Evolutionary conservation across 2,888 invertebrate species (phyloP).

Genomic region (Trilocha varians): DNA sequence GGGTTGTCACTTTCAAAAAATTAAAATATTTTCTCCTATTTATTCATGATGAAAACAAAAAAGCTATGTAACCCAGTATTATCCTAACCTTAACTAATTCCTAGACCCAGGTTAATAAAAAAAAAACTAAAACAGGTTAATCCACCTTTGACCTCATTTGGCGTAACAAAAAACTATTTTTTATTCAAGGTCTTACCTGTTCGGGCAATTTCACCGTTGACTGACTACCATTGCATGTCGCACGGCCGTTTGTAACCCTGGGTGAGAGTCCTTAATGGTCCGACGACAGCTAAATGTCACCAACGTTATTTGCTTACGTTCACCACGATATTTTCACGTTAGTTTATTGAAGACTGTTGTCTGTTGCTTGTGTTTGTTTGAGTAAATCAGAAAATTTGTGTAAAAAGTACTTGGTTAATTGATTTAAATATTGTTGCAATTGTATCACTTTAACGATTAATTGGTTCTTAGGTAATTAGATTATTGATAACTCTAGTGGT

Average conservation of each 20-base stretch:
- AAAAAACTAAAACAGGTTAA: background rate
- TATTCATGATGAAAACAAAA: no score
- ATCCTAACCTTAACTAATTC: no score
- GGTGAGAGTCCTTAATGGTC: conserved; percentile 68
- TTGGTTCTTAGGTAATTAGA: no score
- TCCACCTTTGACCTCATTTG: background rate
- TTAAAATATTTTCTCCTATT: no score
- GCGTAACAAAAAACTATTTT: conserved; percentile 16
- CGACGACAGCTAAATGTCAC: conserved; percentile 70
- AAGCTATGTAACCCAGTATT: no score
- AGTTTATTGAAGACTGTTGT: conserved; percentile 30
- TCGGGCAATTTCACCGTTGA: conserved; percentile 41
- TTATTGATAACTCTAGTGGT: no score
- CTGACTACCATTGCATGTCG: conserved; percentile 56
- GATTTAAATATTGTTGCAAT: no score
- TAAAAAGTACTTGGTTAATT: background rate
- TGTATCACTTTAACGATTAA: no score
- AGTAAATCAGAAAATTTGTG: background rate
- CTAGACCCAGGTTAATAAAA: no score
- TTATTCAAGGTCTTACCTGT: conserved; percentile 47
- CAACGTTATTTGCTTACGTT: conserved; percentile 53
- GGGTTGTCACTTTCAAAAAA: no score
- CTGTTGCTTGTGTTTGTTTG: background rate
- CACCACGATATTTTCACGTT: conserved; percentile 39
- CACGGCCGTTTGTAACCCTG: conserved; percentile 55